Base-by-base conservation (phyloP, 2,113 vertebrate genomes). In the Strigops habroptila region DNA sequence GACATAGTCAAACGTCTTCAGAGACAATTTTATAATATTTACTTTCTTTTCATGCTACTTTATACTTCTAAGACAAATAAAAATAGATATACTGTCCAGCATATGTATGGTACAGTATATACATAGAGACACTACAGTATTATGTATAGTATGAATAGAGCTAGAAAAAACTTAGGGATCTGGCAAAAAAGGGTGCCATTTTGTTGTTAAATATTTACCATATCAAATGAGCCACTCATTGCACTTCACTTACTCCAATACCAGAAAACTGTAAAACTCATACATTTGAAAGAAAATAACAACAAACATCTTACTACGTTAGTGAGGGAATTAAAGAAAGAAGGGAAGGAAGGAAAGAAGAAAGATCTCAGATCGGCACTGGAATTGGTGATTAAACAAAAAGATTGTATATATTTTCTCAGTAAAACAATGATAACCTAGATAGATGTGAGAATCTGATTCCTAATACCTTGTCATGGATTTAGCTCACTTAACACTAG, bases 201-300 rank as follows among this genome's bases (percentile, higher is more conserved):
- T 52, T 77, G 64, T 49, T 91, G 62, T 89, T 88, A 95, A 97
- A 95, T 95, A 93, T 94, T 95, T 93, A 92, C 88, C 70, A 57
- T 78, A 89, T 79, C 37, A 91, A 69, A 95, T 79, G 49, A 86
- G 70, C 88, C 60, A 64, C 33, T 89, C 53, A 64, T 33, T 92
- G 60, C 71, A 75, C 64, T 93, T 96, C 82, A 93, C 68, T 86
- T 92, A 71, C 39, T 94, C 19, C 35, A 59, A 75, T 55, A 24
- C 37, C 69, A 86, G 86, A 91, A 93, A 95, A 65, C 33, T 57
- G 57, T 8, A 84, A 88, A 96, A 86, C 79, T 92, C 33, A 73
- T 60, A 83, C 65, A 86, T 73, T 84, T 93, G 73, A 88, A 90
- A 80, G 23, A 55, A 86, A 91, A 88, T 27, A 84, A 33, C 53